Conservation (phyloP, 2,113 vertebrate species). For the Melozone crissalis region DNA sequence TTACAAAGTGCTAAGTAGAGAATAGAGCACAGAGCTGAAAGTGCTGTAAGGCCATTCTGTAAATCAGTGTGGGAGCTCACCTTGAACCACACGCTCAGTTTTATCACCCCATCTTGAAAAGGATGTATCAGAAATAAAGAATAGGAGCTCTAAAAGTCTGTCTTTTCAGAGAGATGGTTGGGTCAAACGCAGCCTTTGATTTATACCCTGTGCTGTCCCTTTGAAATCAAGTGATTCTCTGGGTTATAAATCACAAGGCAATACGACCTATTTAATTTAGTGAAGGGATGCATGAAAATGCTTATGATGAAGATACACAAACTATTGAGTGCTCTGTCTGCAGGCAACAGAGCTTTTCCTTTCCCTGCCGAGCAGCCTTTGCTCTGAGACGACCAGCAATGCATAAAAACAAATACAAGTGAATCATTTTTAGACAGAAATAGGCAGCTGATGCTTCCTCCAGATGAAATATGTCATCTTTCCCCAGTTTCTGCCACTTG, state of each 20-base stretch:
- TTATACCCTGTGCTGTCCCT: neutral
- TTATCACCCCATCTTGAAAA: slow-evolving; percentile 26
- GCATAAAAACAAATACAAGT: neutral
- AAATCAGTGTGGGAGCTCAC: slow-evolving; percentile 35
- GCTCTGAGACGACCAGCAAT: neutral
- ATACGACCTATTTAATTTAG: slow-evolving; percentile 35
- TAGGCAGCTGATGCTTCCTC: neutral
- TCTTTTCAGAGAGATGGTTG: slow-evolving; percentile 7
- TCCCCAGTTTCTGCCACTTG: neutral
- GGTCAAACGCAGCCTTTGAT: slow-evolving; percentile 44
- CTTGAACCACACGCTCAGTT: neutral
- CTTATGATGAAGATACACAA: neutral
- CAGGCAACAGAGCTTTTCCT: neutral
- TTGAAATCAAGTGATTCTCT: neutral
- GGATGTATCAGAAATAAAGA: slow-evolving; percentile 37
- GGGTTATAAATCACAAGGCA: slow-evolving; percentile 1
- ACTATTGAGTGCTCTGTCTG: neutral
- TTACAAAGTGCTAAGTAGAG: neutral
- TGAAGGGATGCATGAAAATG: neutral
- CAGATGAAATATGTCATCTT: neutral
- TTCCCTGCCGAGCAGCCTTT: neutral
- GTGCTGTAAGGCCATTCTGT: neutral
- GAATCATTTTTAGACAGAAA: neutral
- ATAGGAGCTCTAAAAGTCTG: neutral
- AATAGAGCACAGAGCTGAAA: neutral